Conservation (phyloP, 2,888 invertebrate genomes). For the Scelioninae gen. 2 region DNA sequence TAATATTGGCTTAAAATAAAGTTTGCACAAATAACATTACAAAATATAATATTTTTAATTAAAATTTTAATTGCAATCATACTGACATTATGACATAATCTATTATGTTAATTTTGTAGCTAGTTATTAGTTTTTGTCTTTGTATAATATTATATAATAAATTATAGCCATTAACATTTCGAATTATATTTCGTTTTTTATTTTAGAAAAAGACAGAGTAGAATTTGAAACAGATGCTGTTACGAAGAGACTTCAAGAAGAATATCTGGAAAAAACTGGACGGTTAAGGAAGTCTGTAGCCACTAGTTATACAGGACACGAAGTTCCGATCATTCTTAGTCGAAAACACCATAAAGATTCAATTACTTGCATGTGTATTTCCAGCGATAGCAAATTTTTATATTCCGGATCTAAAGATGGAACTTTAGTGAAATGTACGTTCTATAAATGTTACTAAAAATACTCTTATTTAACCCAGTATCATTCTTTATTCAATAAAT, state of each 20-base stretch:
- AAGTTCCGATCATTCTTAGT: slow-evolving; percentile 77
- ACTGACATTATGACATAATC: no score
- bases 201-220: slow-evolving; percentile 80
- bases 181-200: slow-evolving; percentile 7
- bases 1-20: no score
- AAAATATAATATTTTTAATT: no score
- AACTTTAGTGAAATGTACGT: slow-evolving; percentile 82
- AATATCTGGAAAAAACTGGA: slow-evolving; percentile 91
- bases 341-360: slow-evolving; percentile 87
- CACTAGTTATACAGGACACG: slow-evolving; percentile 77
- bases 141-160: not conserved
- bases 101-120: no score
- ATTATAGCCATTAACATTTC: no score
- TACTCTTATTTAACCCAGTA: no score
- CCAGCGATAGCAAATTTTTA: slow-evolving; percentile 82
- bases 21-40: no score
- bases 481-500: no score
- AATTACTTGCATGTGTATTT: slow-evolving; percentile 88
- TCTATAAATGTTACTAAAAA: no score
- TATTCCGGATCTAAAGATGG: slow-evolving; percentile 94
- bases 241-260: slow-evolving; percentile 86
- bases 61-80: no score
- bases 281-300: slow-evolving; percentile 86
- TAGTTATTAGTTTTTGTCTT: not conserved
- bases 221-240: slow-evolving; percentile 81